Conservation (phyloP, 2,113 vertebrate genomes). For the Phrynosoma platyrhinos region DNA sequence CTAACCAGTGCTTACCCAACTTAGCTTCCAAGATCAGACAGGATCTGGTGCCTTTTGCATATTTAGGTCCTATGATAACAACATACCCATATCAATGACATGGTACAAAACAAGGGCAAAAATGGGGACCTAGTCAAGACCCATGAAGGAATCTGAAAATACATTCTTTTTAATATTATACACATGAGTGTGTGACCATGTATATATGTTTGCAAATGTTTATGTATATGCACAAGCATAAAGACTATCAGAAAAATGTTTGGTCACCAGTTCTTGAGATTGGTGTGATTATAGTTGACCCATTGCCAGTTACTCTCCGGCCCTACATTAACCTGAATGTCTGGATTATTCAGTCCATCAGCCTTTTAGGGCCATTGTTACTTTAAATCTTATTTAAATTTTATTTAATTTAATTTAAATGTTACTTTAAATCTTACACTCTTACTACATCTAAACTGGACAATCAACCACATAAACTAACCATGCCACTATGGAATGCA, state of each 20-base stretch:
- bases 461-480: background rate
- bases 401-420: background rate
- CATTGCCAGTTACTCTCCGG: background rate
- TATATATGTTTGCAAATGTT: background rate
- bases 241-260: background rate
- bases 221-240: background rate
- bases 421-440: background rate
- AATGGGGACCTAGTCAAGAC: background rate
- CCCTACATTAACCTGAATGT: background rate
- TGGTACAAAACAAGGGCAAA: background rate
- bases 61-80: background rate
- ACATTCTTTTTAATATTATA: background rate
- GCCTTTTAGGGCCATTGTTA: background rate
- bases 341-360: no score
- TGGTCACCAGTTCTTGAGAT: background rate
- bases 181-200: background rate
- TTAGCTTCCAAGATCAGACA: no score
- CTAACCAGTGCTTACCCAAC: no score
- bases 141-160: background rate
- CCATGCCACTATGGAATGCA: background rate
- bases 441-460: background rate
- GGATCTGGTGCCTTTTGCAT: no score
- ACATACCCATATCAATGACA: background rate
- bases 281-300: background rate
- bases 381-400: background rate